A percentile compares a stretch with the other conserved stretches of the same genome.
Evolutionary conservation across 2,888 invertebrate species (phyloP).

Genomic region (Helleia helle): DNA sequence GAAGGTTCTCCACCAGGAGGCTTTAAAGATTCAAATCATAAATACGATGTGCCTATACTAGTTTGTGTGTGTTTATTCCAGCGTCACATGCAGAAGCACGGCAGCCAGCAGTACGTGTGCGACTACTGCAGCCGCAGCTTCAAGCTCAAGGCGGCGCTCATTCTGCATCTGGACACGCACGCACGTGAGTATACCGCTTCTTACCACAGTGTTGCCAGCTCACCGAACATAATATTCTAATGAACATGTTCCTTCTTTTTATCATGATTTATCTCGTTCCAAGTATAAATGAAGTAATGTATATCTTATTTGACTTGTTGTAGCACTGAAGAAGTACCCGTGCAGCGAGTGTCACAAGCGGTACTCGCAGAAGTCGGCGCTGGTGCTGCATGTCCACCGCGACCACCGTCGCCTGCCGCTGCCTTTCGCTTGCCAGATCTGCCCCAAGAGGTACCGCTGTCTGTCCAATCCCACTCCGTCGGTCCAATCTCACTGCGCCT

Average conservation of each 20-base stretch:
- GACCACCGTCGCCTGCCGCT: slow-evolving; percentile 45
- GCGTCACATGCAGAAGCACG: slow-evolving; percentile 45
- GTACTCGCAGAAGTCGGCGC: slow-evolving; percentile 41
- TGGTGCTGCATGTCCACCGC: slow-evolving; percentile 37
- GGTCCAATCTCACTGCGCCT: no score
- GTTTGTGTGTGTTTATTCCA: slow-evolving; percentile 28
- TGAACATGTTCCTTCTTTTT: no score
- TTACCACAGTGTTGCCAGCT: no score
- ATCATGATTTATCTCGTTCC: no score
- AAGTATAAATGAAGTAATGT: no score
- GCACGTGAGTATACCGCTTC: slow-evolving; percentile 31
- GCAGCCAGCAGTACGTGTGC: slow-evolving; percentile 35
- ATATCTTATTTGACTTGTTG: not conserved
- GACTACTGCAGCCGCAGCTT: slow-evolving; percentile 45
- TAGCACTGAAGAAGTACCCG: slow-evolving; percentile 36
- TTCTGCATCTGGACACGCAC: slow-evolving; percentile 48
- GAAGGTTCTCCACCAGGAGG: no score
- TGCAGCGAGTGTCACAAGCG: slow-evolving; percentile 42
- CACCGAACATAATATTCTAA: no score
- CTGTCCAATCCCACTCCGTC: no score
- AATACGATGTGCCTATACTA: not conserved
- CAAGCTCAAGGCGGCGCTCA: slow-evolving; percentile 38
- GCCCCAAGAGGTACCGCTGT: slow-evolving; percentile 50
- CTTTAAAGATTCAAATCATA: no score
- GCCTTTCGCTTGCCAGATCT: slow-evolving; percentile 47